phyloP scores from a whole-genome alignment of 2,888 invertebrate genomes.

The Eupithecia insigniata region DNA sequence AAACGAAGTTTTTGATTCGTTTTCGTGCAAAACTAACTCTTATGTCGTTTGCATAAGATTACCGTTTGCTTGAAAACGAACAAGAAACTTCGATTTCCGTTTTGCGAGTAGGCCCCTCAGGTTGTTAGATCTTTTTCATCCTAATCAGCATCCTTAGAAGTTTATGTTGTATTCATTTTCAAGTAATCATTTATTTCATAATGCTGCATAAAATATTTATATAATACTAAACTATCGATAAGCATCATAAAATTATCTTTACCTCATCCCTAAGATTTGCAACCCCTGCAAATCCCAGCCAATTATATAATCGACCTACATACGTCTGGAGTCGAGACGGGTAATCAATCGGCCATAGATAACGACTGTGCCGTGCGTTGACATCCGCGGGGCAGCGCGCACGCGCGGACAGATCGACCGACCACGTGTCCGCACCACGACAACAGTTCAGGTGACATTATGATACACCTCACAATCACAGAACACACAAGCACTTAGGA shows the following conservation, averaged over 20 bases:
- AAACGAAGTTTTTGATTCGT: no score
- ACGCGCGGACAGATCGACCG: conserved; percentile 75
- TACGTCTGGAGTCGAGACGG: conserved; percentile 23
- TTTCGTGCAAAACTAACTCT: no score
- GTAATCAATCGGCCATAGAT: conserved; percentile 42
- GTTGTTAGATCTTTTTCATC: no score
- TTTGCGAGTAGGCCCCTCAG: no score
- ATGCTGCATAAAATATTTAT: no score
- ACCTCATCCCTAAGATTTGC: conserved; percentile 2
- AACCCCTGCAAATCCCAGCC: conserved; percentile 10
- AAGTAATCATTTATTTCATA: no score
- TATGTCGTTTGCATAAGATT: no score
- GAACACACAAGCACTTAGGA: conserved; percentile 9
- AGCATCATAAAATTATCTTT: conserved; percentile 2
- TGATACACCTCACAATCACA: conserved; percentile 22
- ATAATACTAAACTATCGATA: background rate
- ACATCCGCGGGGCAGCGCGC: conserved; percentile 60
- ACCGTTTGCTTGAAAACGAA: no score
- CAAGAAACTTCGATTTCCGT: no score
- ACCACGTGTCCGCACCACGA: conserved; percentile 63
- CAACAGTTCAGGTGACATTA: conserved; percentile 32
- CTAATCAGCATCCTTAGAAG: background rate
- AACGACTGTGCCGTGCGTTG: conserved; percentile 44
- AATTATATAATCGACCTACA: conserved; percentile 32
- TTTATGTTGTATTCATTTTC: background rate